A percentile compares a stretch with the other conserved stretches of the same genome.
Conservation (phyloP, 2,113 vertebrate species). For the Sciurus niger region DNA sequence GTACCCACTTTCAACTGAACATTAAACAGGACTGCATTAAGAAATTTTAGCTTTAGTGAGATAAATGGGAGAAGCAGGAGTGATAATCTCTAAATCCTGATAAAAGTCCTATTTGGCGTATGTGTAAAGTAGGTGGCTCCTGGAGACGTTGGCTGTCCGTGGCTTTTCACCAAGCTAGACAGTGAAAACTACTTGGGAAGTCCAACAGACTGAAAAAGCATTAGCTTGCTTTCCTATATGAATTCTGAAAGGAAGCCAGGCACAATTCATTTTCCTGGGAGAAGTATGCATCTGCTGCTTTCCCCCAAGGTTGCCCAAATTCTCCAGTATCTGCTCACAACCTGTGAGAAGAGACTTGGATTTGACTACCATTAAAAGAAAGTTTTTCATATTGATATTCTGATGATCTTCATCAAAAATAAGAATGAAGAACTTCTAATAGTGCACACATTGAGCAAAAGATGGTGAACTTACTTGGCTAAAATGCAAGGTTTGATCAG, state of each 20-base stretch:
- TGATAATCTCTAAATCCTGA: not conserved
- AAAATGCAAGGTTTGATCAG: not conserved
- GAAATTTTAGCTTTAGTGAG: not conserved
- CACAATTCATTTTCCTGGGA: not conserved
- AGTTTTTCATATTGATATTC: not conserved
- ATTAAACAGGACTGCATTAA: not conserved
- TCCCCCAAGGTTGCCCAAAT: not conserved
- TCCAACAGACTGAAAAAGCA: not conserved
- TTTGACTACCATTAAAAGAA: not conserved
- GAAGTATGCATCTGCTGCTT: not conserved
- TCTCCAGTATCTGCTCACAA: not conserved
- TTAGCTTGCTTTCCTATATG: not conserved
- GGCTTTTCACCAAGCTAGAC: conserved; percentile 35
- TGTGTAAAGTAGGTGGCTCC: conserved; percentile 1
- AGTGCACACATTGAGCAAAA: not conserved
- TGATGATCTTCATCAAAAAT: not conserved
- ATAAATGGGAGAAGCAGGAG: not conserved
- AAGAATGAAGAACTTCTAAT: not conserved
- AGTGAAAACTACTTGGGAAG: conserved; percentile 16
- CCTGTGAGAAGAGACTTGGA: not conserved
- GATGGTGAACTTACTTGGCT: not conserved
- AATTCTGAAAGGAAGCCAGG: conserved; percentile 1
- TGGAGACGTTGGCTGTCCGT: not conserved
- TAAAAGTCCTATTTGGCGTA: not conserved
- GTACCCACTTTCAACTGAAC: not conserved